Conservation (phyloP, 2,888 invertebrate genomes). For the Meteorus colon region DNA sequence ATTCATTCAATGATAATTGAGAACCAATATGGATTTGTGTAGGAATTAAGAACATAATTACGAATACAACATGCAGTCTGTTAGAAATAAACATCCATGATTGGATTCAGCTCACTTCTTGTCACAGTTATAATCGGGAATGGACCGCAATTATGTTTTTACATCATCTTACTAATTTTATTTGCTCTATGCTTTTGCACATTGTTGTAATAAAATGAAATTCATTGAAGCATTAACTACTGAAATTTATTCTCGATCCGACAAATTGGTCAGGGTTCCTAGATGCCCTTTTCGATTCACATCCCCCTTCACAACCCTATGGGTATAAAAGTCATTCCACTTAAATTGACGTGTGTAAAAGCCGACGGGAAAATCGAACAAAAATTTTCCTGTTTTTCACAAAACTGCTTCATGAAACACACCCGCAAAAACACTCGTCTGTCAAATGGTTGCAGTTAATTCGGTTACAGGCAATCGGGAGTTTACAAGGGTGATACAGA, state of each 20-base stretch:
- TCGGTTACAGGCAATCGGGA: conserved; percentile 65
- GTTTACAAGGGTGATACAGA: conserved; percentile 32
- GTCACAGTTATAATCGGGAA: too few species aligned
- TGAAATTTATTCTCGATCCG: not conserved
- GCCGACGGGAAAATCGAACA: not conserved
- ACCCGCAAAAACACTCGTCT: conserved; percentile 57
- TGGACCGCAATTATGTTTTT: too few species aligned
- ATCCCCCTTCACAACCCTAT: not conserved
- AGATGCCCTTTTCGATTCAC: not conserved
- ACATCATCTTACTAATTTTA: too few species aligned
- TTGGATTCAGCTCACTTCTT: too few species aligned
- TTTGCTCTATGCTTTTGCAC: too few species aligned
- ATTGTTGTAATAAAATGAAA: not conserved
- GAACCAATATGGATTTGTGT: too few species aligned
- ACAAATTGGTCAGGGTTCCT: not conserved
- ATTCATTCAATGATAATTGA: too few species aligned
- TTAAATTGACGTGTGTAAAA: not conserved
- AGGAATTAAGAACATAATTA: too few species aligned
- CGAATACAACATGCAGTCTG: too few species aligned
- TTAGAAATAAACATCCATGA: too few species aligned
- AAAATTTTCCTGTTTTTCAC: not conserved
- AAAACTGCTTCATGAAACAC: conserved; percentile 19
- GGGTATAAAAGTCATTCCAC: conserved; percentile 3
- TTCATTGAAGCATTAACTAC: not conserved
- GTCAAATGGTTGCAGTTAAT: conserved; percentile 70